Evolutionary conservation across 2,113 vertebrate species (phyloP), one percentile per base, ranked within the genome.

Genomic region (Pontoporia blainvillei): DNA sequence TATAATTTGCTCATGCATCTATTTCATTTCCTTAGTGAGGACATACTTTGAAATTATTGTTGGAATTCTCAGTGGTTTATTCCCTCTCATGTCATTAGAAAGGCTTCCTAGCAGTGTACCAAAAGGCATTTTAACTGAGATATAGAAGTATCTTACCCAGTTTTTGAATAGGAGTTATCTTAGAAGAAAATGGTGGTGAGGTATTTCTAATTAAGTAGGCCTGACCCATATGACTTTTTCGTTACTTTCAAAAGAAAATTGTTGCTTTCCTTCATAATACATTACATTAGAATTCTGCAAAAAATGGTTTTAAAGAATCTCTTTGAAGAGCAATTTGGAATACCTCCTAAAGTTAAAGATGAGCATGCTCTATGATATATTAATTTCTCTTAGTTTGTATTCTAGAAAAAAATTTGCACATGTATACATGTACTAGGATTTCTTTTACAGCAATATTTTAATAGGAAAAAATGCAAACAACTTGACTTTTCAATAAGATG

Each of bases 141-240:
- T 73, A 27, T 84, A 36, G 31, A 76, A 57, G 61, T 94, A 8
- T 91, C 10, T 95, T 94, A 72, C 18, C 57, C 34, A 49, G 76
- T 73, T 95, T 91, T 86, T 54, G n/a, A 7, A 15, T 83, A 44
- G 73, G 39, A 89, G 57, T 92, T 95, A 62, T 57, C 11, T 86
- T 71, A 73, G 29, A 87, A 82, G 61, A 88, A 93, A 79, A 61
- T 91, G 7, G 14, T 86, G 54, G 21, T 85, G 36, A 86, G 36
- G 49, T 84, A 54, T 89, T 94, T 91, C n/a, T 90, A 95, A 95
- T 83, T 86, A 91, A 95, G 67, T 89, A 39, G 25, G 41, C 12
- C 31, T 95, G 54, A 66, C 27, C 34, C 23, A 52, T 36, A 46
- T 69, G 87, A 92, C n/a, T 44, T 62, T 93, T 78, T 83, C 44